Evolutionary conservation across 1,140 invertebrate species (phyloP).

Genomic region (Ostrea edulis): DNA sequence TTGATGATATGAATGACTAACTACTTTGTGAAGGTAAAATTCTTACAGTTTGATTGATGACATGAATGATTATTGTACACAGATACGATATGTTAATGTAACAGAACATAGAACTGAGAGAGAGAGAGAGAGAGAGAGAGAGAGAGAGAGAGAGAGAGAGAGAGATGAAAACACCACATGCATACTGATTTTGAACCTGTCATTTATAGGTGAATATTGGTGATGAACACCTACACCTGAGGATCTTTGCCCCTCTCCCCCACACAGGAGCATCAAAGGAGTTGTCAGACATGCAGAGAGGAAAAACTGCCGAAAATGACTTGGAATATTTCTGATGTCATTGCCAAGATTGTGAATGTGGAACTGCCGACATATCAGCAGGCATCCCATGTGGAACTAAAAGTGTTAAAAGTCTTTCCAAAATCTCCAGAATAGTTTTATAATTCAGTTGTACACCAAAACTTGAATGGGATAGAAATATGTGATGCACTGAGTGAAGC

Average conservation of each 20-base stretch:
- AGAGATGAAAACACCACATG: too few species aligned
- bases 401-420: not conserved
- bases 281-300: slow-evolving; percentile 16
- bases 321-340: slow-evolving; percentile 30
- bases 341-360: not conserved
- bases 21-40: slow-evolving; percentile 73
- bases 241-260: slow-evolving; percentile 40
- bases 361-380: not conserved
- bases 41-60: not conserved
- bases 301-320: slow-evolving; percentile 38
- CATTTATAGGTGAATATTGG: slow-evolving; percentile 29
- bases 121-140: too few species aligned
- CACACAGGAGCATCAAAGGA: not conserved
- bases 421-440: not conserved
- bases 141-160: too few species aligned
- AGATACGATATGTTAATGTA: too few species aligned
- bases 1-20: too few species aligned
- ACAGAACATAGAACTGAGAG: too few species aligned
- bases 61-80: slow-evolving; percentile 54
- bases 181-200: too few species aligned
- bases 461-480: not conserved
- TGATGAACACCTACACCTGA: slow-evolving; percentile 39
- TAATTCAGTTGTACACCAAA: not conserved
- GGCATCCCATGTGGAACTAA: not conserved
- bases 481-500: not conserved